Evolutionary conservation across 1,140 invertebrate genomes (phyloP).

Genomic region (Trachymyrmex septentrionalis): DNA sequence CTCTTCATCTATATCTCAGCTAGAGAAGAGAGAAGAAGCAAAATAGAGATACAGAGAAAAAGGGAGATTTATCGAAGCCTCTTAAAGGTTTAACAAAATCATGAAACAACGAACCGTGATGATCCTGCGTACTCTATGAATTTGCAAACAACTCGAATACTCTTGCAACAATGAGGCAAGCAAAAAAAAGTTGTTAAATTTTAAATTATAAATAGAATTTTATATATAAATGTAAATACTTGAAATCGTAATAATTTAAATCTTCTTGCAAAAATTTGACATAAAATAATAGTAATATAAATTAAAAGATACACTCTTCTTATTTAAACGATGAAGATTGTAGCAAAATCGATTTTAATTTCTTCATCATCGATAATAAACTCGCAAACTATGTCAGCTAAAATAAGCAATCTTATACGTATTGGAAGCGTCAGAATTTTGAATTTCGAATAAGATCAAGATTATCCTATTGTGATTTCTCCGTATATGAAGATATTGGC

Average conservation of each 20-base stretch:
- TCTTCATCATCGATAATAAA: background rate
- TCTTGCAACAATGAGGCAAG: background rate
- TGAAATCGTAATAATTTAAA: background rate
- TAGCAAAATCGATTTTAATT: background rate
- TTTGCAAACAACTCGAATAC: constrained; percentile 35
- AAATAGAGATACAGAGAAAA: background rate
- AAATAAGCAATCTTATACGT: background rate
- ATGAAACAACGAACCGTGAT: constrained; percentile 68
- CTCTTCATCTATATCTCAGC: constrained; percentile 10
- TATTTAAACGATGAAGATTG: background rate
- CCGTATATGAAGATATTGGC: background rate
- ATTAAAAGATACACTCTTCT: background rate
- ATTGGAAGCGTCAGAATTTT: background rate
- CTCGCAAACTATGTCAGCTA: background rate
- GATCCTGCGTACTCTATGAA: constrained; percentile 38
- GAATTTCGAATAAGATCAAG: background rate
- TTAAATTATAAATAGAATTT: background rate
- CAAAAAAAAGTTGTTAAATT: background rate
- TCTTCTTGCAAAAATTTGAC: background rate
- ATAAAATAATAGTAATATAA: background rate
- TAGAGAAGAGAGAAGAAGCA: background rate
- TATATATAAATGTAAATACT: background rate
- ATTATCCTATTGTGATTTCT: background rate
- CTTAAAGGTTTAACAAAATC: constrained; percentile 70
- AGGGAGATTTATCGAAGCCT: constrained; percentile 10